Evolutionary conservation across 1,140 invertebrate genomes (phyloP), one percentile per base, ranked within the genome.

Genomic region (Nephotettix cincticeps): DNA sequence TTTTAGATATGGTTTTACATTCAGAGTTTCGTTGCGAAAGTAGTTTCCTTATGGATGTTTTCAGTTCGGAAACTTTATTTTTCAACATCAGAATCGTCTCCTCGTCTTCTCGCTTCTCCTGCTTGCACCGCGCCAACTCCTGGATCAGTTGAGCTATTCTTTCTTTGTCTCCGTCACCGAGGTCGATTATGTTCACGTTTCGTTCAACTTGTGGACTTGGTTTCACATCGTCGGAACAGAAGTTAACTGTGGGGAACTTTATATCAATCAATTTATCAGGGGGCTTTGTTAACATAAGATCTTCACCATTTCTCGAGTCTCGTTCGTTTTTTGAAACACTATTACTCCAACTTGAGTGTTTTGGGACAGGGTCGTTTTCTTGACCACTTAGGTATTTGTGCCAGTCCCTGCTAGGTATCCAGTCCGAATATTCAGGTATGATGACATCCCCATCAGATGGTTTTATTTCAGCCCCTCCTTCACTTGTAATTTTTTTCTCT

Each of bases 21-120:
- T 51, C 56, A 21, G 56, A 3, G 11, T 25, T 61, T 25, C 23
- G 13, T 11, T 61, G 6, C 9, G 56, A 11, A 1, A 21, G 13
- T 27, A 14, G 25, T 14, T 17, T 51, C 21, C 23, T 61, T n/a
- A 61, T 11, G 6, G 25, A 61, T 61, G 25, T 11, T 61, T 61
- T 61, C 25, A 61, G 25, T 61, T 61, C 56, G 6, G 56, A 27
- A 25, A 61, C 25, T 28, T 28, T 61, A n/a, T 61, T 61, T 61
- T 61, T 61, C 56, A 27, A 28, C 13, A 14, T 27, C 1, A 27
- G 21, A 27, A 61, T 61, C 28, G 9, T 28, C 56, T 61, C 56
- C 4, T 61, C 56, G 56, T 25, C 56, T 23, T 61, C 56, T n/a
- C 11, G 21, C n/a, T 61, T 61, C 27, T 61, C 56, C n/a, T 61